Evolutionary conservation across 2,888 invertebrate genomes (phyloP).

Genomic region (Polylopha cassiicola): DNA sequence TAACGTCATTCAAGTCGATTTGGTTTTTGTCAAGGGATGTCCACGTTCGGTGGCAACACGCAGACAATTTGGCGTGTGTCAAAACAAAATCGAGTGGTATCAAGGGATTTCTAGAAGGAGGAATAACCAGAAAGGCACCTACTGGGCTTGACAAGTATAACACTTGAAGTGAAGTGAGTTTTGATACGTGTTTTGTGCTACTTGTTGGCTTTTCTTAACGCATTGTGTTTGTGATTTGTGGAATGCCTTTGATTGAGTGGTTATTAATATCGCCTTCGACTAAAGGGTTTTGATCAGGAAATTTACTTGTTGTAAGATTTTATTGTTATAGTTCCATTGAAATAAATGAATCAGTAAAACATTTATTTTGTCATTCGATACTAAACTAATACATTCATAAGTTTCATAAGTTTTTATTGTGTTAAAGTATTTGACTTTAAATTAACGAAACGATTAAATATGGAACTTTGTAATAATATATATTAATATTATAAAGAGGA

Average conservation of each 20-base stretch:
- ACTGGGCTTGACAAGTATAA: constrained; percentile 39
- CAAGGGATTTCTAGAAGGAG: constrained; percentile 54
- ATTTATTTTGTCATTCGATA: too few species aligned
- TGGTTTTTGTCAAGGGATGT: constrained; percentile 39
- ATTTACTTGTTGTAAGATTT: too few species aligned
- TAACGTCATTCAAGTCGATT: constrained; percentile 50
- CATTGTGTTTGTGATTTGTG: constrained; percentile 14
- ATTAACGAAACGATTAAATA: too few species aligned
- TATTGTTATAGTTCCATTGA: too few species aligned
- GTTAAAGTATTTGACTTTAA: too few species aligned
- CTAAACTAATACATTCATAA: too few species aligned
- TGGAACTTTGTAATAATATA: too few species aligned
- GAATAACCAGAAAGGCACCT: constrained; percentile 42
- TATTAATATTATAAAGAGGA: too few species aligned
- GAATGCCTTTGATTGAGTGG: constrained; percentile 15
- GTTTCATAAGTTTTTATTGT: too few species aligned
- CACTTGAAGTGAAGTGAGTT: constrained; percentile 30
- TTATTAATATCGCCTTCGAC: neutral
- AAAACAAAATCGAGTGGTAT: constrained; percentile 73
- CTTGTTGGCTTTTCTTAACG: constrained; percentile 5
- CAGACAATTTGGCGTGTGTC: constrained; percentile 61
- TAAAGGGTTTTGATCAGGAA: too few species aligned
- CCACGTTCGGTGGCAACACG: constrained; percentile 42
- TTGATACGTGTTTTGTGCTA: constrained; percentile 28
- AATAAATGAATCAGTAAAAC: too few species aligned